Percentiles rank a stretch among this genome's conserved stretches.
These are phyloP conservation scores for Atethmia centrago DNA, from an alignment of 2,888 invertebrate species.

Conservation along the genomic window DNA sequence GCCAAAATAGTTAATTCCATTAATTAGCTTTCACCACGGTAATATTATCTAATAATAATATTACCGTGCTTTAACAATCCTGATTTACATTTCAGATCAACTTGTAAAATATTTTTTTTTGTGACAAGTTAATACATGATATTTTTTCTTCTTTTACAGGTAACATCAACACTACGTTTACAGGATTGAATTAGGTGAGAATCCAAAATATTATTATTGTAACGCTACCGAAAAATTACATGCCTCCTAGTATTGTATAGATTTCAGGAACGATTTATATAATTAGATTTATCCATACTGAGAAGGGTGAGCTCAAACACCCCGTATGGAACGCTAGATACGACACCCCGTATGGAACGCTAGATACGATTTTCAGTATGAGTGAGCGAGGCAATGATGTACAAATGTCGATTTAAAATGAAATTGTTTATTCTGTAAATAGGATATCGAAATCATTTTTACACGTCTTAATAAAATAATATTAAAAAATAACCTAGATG, in stretches of 20 bases:
- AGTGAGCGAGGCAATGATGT: neutral
- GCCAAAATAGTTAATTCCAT: neutral
- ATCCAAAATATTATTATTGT: neutral
- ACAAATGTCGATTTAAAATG: no score
- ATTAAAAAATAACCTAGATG: no score
- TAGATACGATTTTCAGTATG: neutral
- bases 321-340: neutral
- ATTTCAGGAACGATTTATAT: neutral
- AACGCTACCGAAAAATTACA: neutral
- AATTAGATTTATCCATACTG: neutral
- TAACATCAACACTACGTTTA: conserved; percentile 1
- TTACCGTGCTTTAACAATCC: no score
- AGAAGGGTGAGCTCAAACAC: neutral
- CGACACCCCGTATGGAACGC: neutral
- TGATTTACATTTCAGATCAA: neutral
- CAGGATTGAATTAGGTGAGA: conserved; percentile 29
- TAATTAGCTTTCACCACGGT: no score
- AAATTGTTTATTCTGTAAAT: no score
- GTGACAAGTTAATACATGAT: neutral
- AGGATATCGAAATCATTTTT: no score
- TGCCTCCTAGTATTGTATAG: no score
- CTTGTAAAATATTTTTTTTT: neutral
- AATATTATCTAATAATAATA: no score
- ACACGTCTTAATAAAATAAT: no score
- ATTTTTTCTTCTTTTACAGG: conserved; percentile 27